Evolutionary conservation across 35 echinoderm and acorn worm species (phyloP).

Genomic region (Diadema setosum): DNA sequence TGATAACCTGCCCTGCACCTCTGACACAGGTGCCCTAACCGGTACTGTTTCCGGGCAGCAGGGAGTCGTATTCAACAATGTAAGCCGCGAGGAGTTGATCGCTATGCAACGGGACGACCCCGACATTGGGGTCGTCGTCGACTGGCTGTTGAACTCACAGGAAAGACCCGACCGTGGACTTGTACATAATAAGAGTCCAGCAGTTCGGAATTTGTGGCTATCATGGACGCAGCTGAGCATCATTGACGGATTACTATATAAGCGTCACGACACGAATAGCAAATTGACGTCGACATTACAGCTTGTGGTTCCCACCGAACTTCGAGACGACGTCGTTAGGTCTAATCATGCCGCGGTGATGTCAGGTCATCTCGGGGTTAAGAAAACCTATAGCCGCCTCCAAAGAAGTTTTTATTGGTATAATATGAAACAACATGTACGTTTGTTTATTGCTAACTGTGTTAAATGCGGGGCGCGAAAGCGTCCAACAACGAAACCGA

Average conservation of each 20-base stretch:
- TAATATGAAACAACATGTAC: not conserved
- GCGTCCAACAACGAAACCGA: not conserved
- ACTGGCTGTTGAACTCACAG: not conserved
- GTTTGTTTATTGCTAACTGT: not conserved
- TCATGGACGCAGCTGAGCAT: not conserved
- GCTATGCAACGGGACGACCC: not conserved
- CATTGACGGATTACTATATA: not conserved
- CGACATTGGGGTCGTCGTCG: not conserved
- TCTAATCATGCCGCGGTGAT: not conserved
- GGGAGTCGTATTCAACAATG: not conserved
- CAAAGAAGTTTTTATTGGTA: constrained; percentile 34
- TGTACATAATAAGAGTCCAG: no score
- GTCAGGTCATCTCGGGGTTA: constrained; percentile 5
- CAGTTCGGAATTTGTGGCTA: not conserved
- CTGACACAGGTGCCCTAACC: not conserved
- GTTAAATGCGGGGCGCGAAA: constrained; percentile 12
- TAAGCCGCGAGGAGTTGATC: not conserved
- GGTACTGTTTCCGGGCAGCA: not conserved
- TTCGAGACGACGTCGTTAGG: not conserved
- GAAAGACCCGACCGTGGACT: no score
- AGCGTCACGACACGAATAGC: not conserved
- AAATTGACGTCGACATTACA: not conserved
- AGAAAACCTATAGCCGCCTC: not conserved
- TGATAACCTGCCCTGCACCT: not conserved
- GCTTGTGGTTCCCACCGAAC: not conserved